A percentile compares a stretch with the other conserved stretches of the same genome.
Evolutionary conservation across 2,888 invertebrate genomes (phyloP).

Genomic region (Chymomyza amoena): DNA sequence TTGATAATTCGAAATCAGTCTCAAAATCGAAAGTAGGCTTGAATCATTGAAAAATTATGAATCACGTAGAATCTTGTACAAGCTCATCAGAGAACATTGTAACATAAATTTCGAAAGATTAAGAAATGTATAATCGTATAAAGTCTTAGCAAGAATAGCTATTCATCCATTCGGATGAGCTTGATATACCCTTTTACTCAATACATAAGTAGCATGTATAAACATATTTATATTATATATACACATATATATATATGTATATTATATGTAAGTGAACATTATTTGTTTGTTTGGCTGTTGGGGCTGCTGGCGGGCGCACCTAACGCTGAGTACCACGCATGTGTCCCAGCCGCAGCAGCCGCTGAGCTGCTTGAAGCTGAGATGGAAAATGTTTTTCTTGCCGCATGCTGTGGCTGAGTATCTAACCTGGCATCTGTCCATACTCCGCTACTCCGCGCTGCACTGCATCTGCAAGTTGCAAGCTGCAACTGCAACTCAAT

Average conservation of each 20-base stretch:
- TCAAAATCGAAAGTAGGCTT: no score
- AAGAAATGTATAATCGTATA: no score
- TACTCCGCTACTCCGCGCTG: slow-evolving; percentile 9
- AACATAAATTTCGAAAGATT: no score
- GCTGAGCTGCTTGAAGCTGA: slow-evolving; percentile 8
- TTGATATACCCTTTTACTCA: no score
- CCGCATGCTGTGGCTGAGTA: slow-evolving; percentile 55
- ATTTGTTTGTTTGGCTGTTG: slow-evolving; percentile 3
- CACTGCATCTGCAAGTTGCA: slow-evolving; percentile 18
- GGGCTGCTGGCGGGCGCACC: slow-evolving; percentile 60
- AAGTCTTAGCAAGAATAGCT: no score
- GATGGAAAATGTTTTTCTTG: slow-evolving; percentile 30
- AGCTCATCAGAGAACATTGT: no score
- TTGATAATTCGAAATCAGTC: no score
- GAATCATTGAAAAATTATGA: no score
- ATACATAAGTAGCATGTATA: no score
- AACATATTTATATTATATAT: no score
- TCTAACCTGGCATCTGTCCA: neutral
- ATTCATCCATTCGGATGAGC: no score
- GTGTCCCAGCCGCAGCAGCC: slow-evolving; percentile 12
- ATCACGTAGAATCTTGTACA: no score
- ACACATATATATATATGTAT: neutral
- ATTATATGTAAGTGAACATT: slow-evolving; percentile 22
- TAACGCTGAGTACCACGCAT: slow-evolving; percentile 27
- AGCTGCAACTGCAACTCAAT: slow-evolving; percentile 52